Conservation (phyloP, 2,888 invertebrate species). For the Zhengitettix transpicula region DNA sequence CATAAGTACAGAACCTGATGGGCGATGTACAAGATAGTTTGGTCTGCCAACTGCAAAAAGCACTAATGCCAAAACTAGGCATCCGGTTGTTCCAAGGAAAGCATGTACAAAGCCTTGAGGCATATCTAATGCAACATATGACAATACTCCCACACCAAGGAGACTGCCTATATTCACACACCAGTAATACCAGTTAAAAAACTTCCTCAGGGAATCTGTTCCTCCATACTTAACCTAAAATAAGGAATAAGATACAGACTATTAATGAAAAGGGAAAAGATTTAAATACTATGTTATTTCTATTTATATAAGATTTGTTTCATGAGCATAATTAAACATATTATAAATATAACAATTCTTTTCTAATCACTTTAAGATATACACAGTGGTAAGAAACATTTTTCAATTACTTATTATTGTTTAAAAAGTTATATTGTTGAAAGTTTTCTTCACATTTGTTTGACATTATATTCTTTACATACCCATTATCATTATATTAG, state of each 20-base stretch:
- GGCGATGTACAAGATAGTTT: slow-evolving; percentile 22
- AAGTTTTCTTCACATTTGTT: no score
- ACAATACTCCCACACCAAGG: slow-evolving; percentile 24
- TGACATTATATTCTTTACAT: no score
- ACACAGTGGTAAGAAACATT: no score
- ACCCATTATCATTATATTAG: no score
- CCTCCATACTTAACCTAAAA: slow-evolving; percentile 15
- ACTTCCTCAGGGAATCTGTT: slow-evolving; percentile 21
- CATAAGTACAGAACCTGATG: slow-evolving; percentile 24
- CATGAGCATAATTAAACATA: background rate
- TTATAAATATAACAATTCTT: background rate
- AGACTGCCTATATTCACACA: slow-evolving; percentile 29
- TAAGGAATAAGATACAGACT: background rate
- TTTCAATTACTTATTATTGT: no score
- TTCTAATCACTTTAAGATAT: no score
- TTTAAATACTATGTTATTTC: background rate
- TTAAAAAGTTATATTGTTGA: no score
- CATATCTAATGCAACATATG: slow-evolving; percentile 25
- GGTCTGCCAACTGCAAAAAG: slow-evolving; percentile 23
- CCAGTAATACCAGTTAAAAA: slow-evolving; percentile 32
- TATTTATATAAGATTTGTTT: background rate
- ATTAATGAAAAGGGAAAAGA: background rate
- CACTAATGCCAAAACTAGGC: slow-evolving; percentile 21
- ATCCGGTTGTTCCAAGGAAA: slow-evolving; percentile 21
- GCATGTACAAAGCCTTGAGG: slow-evolving; percentile 24